Conservation (phyloP, 2,797 vertebrate species). For the Strix occidentalis region DNA sequence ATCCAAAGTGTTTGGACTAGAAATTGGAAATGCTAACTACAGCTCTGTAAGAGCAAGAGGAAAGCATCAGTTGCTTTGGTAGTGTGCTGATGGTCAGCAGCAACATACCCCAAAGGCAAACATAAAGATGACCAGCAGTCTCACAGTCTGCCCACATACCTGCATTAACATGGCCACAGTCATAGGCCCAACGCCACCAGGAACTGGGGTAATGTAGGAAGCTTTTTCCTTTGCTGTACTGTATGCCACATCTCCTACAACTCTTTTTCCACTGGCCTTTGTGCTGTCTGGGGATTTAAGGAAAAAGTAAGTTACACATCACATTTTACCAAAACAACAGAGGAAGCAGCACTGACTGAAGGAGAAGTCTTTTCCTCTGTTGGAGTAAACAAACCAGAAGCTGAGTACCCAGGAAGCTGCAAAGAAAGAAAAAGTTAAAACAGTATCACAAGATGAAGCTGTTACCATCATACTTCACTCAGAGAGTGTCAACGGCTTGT, state of each 20-base stretch:
- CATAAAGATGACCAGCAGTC: fast-evolving
- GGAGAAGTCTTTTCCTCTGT: neutral
- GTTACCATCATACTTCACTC: neutral
- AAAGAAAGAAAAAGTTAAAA: neutral
- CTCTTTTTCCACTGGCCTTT: constrained; percentile 86
- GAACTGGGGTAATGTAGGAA: constrained; percentile 93
- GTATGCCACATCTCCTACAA: constrained; percentile 93
- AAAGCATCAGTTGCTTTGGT: neutral
- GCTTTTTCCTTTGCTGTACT: constrained; percentile 87
- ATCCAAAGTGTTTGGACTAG: neutral
- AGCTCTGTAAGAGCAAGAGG: neutral
- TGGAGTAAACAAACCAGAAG: neutral
- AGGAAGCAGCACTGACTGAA: neutral
- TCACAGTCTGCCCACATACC: constrained; percentile 68
- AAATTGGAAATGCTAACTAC: neutral
- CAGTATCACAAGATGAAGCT: neutral
- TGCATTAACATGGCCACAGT: constrained; percentile 98
- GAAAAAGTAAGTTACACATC: neutral
- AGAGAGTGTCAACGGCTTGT: neutral
- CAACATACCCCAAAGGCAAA: neutral
- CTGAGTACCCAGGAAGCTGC: neutral
- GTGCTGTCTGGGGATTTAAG: constrained; percentile 81
- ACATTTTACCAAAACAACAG: neutral
- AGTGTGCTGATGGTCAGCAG: neutral
- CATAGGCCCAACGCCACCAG: constrained; percentile 97